Conservation (phyloP, 2,797 vertebrate species). For the Thalassophryne amazonica region DNA sequence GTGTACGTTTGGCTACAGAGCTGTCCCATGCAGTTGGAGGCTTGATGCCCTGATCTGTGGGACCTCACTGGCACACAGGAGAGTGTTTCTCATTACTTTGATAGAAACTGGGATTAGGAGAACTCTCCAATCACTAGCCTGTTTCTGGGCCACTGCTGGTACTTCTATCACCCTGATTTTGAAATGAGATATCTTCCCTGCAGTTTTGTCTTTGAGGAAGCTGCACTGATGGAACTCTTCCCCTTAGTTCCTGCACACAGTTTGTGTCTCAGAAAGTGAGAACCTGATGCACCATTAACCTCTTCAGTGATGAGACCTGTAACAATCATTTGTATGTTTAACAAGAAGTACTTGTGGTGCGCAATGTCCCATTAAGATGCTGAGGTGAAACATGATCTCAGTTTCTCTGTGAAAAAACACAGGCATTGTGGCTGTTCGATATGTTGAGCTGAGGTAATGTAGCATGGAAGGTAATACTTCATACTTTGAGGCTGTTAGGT, state of each 20-base stretch:
- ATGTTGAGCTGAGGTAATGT: too few species aligned
- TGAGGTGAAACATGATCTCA: too few species aligned
- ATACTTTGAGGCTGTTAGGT: too few species aligned
- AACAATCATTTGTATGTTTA: too few species aligned
- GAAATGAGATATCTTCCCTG: slow-evolving; percentile 34
- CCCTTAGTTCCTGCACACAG: slow-evolving; percentile 31
- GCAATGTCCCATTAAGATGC: too few species aligned
- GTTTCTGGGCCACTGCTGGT: slow-evolving; percentile 16
- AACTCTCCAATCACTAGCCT: slow-evolving; percentile 20
- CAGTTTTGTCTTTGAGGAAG: slow-evolving; percentile 32
- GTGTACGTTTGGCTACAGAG: slow-evolving; percentile 5
- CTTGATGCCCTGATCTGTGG: slow-evolving; percentile 13
- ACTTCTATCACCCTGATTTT: slow-evolving; percentile 55
- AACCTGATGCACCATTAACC: slow-evolving; percentile 30
- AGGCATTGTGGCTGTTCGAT: too few species aligned
- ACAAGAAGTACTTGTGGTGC: too few species aligned
- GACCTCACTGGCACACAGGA: slow-evolving; percentile 20
- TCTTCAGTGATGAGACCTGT: too few species aligned
- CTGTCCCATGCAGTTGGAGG: slow-evolving; percentile 4
- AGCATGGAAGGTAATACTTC: too few species aligned
- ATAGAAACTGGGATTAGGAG: slow-evolving; percentile 35
- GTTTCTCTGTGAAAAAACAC: too few species aligned
- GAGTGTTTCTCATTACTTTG: slow-evolving; percentile 41
- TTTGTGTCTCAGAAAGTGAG: slow-evolving; percentile 36
- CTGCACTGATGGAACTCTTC: slow-evolving; percentile 40